Percentiles rank a stretch among this genome's conserved stretches.
Conservation (phyloP, 1,140 invertebrate species). For the Zaprionus davidi region DNA sequence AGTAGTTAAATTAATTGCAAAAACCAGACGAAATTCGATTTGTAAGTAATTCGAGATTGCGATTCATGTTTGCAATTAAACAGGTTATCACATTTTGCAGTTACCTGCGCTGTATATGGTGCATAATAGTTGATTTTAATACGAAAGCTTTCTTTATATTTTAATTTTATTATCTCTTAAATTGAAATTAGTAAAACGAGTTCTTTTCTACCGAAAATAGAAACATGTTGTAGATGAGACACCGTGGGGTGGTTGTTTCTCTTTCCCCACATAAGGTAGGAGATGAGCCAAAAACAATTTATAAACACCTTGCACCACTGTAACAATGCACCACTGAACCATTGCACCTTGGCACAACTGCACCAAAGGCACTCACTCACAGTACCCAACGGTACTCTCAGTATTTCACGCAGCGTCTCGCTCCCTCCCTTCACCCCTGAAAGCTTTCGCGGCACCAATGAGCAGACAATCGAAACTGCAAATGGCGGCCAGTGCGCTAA, state of each 20-base stretch:
- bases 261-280: not conserved
- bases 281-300: not conserved
- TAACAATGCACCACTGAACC: not conserved
- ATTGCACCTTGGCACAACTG: constrained; percentile 54
- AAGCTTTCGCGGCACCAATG: constrained; percentile 30
- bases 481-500: constrained; percentile 42
- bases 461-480: constrained; percentile 36
- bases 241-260: not conserved
- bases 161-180: no score
- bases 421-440: not conserved
- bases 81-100: no score
- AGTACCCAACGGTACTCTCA: not conserved
- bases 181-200: not conserved
- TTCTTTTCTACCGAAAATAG: not conserved
- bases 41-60: no score
- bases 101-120: no score
- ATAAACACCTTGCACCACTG: not conserved
- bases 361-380: constrained; percentile 38
- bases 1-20: no score
- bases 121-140: no score
- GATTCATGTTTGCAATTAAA: no score
- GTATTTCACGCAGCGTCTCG: not conserved
- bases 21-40: no score
- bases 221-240: not conserved
- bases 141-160: no score